A percentile compares a stretch with the other conserved stretches of the same genome.
Conservation (phyloP, 2,113 vertebrate species). For the Rhea americana region DNA sequence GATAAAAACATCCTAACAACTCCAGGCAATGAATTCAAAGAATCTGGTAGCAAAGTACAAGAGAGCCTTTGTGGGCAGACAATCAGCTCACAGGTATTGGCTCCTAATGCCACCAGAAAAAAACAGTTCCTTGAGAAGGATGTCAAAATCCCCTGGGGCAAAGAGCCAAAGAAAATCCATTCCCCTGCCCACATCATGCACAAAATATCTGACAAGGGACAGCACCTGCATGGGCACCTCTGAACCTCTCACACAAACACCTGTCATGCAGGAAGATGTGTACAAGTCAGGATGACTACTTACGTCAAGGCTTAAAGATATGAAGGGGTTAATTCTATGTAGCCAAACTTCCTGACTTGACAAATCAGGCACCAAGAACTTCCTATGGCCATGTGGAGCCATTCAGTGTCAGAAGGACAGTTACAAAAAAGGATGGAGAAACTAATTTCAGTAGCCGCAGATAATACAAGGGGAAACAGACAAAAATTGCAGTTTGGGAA, state of each 20-base stretch:
- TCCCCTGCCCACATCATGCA: accelerated
- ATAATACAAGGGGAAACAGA: background rate
- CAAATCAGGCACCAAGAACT: background rate
- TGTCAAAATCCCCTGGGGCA: background rate
- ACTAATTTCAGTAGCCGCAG: background rate
- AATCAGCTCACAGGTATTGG: background rate
- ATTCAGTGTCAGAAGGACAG: background rate
- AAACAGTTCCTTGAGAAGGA: constrained; percentile 12
- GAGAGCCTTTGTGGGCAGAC: background rate
- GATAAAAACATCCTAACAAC: background rate
- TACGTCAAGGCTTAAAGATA: background rate
- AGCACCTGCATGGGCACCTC: background rate
- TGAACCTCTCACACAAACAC: background rate
- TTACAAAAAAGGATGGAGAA: background rate
- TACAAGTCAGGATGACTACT: background rate
- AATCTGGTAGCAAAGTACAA: background rate
- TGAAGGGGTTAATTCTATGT: background rate
- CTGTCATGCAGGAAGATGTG: background rate
- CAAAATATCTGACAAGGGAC: background rate
- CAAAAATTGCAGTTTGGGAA: background rate
- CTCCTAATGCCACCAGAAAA: background rate
- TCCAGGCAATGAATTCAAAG: background rate
- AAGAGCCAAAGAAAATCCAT: background rate
- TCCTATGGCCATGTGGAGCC: background rate
- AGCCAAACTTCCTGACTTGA: background rate